Base-by-base conservation (phyloP, 2,888 invertebrate species). In the Slavum lentiscoides region DNA sequence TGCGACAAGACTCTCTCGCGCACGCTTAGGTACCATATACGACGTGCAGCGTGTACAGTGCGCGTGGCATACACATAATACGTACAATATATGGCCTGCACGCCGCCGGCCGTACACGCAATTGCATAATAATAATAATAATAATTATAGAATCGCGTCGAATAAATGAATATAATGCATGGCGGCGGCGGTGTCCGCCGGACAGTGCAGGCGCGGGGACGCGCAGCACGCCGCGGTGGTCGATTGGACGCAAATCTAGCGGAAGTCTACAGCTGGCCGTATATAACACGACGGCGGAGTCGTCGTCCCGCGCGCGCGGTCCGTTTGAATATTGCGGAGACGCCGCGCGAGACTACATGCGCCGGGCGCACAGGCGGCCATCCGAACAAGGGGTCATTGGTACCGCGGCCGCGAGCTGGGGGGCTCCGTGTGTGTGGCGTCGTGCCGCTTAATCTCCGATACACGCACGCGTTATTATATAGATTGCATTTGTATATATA, bases 171-270 rank as follows among this genome's bases (percentile, higher is more conserved):
- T 30, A 30, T 30, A 30, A 43, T 7, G 2, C 7, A 9, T 43
- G 43, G 30, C 39, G 7, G 39, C 39, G 39, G 3, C 7, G 5
- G 39, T 2, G 7, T 43, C 9, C 9, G 43, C 43, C 9, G 43
- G 43, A 43, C 4, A 9, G 9, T 43, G 43, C 9, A 43, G 43
- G 7, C 43, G 43, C 9, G 9, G n/a, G n/a, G n/a, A n/a, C n/a
- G n/a, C n/a, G n/a, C n/a, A n/a, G n/a, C n/a, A n/a, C n/a, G n/a
- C 39, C 13, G 49, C 11, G 13, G 75, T 66, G 67, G 75, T 23
- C 75, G 23, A 58, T 21, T 61, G 49, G 61, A 61, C 61, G 68
- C 49, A 61, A 67, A 49, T 76, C 68, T 49, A 76, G 30, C 69
- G 76, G 68, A 76, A 69, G 59, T 37, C 62, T n/a, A n/a, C n/a